Percentiles rank a stretch among this genome's conserved stretches.
Evolutionary conservation across 2,113 vertebrate genomes (phyloP).

Genomic region (Pollachius pollachius): DNA sequence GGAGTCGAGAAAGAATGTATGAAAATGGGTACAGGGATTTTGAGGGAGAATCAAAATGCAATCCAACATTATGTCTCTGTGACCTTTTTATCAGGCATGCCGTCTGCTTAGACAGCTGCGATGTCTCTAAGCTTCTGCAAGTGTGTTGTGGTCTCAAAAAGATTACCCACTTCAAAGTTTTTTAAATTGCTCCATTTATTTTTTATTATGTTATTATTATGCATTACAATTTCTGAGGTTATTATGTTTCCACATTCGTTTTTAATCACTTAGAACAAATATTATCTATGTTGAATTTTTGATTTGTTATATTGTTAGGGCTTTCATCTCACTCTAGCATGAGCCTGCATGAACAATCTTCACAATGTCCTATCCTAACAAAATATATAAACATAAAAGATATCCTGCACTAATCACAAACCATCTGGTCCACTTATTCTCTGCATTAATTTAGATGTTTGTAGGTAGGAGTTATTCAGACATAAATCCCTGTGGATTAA

Average conservation of each 20-base stretch:
- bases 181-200: neutral
- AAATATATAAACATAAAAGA: constrained; percentile 15
- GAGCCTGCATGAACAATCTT: neutral
- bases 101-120: neutral
- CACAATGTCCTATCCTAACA: constrained; percentile 1
- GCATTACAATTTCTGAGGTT: neutral
- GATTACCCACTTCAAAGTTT: too few species aligned
- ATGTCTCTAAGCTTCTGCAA: neutral
- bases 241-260: neutral
- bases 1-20: neutral
- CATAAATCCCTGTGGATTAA: constrained; percentile 70
- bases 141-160: neutral
- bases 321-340: neutral
- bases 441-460: constrained; percentile 53
- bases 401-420: constrained; percentile 36
- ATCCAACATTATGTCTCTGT: constrained; percentile 28
- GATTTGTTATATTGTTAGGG: neutral
- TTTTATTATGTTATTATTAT: neutral
- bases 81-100: constrained; percentile 21
- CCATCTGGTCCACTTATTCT: constrained; percentile 63
- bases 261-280: neutral
- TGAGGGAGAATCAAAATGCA: constrained; percentile 31
- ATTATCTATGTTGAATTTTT: neutral
- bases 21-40: constrained; percentile 13
- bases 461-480: constrained; percentile 52